Evolutionary conservation across 2,888 invertebrate genomes (phyloP), one percentile per base, ranked within the genome.

Genomic region (Nemoura dubitans): DNA sequence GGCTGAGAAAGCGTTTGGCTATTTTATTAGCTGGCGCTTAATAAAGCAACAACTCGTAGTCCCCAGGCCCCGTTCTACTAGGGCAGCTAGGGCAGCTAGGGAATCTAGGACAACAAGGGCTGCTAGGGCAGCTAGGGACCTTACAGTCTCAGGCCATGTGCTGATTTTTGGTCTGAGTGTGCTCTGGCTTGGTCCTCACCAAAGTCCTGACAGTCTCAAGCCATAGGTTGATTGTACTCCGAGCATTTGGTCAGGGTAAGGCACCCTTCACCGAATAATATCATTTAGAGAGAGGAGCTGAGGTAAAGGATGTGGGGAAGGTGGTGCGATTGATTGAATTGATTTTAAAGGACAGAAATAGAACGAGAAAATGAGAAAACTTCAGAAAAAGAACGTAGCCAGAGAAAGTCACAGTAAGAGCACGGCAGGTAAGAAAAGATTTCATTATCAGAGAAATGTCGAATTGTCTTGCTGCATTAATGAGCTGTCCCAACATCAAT

Each of bases 271-370:
- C 28, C 2, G 14, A 81, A 10, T 81, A 85, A 85, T 85, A 81
- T 59, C 43, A 36, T 78, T 59, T 26, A 85, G 30, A 80, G 85
- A 30, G 78, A 78, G 80, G 82, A 43, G 28, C 7, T 81, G 86
- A 28, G 86, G 85, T 76, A 82, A 86, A 30, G 84, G 82, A 85
- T 82, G 59, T 85, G 76, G 87, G 86, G 76, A 83, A 86, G 83
- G 86, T 77, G 76, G 42, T 10, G 42, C 86, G 88, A 86, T 87
- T 87, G 87, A 87, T 87, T 87, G 86, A 86, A 87, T 85, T 87
- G 87, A 87, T 86, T 87, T 43, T 77, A 78, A 87, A 76, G 59
- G 83, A 28, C 29, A 30, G 77, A 81, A 82, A 76, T 59, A 83
- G 80, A 78, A 82, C 86, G 0, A 25, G 59, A 21, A 80, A 82